Conservation (phyloP, 2,888 invertebrate species). For the Callimorpha dominula region DNA sequence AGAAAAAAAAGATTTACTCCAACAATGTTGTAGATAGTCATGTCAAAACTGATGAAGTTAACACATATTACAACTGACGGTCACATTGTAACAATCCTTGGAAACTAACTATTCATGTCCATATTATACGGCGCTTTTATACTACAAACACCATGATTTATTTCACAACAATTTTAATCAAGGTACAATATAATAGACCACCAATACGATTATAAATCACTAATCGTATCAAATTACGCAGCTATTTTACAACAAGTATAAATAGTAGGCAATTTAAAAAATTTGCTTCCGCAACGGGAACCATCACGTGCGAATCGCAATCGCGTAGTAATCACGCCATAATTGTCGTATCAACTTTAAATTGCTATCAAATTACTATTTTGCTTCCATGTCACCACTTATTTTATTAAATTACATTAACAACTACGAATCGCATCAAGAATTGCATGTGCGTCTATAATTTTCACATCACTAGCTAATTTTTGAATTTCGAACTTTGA, state of each 20-base stretch:
- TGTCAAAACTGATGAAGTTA: background rate
- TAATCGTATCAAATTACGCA: constrained; percentile 43
- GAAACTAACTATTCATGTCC: background rate
- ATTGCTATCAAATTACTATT: constrained; percentile 64
- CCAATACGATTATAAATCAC: constrained; percentile 27
- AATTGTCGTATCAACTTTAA: constrained; percentile 61
- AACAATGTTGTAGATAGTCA: background rate
- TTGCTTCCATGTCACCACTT: constrained; percentile 63
- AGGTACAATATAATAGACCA: constrained; percentile 13
- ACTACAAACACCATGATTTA: background rate
- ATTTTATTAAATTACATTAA: constrained; percentile 36
- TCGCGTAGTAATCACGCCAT: constrained; percentile 52
- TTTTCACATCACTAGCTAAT: constrained; percentile 48
- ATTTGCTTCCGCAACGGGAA: constrained; percentile 51
- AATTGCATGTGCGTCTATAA: constrained; percentile 39
- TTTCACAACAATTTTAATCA: constrained; percentile 12
- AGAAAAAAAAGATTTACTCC: background rate
- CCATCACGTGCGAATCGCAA: constrained; percentile 51
- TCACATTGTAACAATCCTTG: background rate
- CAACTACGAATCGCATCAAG: constrained; percentile 20
- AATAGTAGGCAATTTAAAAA: constrained; percentile 50
- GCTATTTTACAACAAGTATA: constrained; percentile 22
- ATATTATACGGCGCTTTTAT: background rate
- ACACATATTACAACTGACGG: background rate
- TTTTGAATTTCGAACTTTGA: constrained; percentile 30